Evolutionary conservation across 2,113 vertebrate genomes (phyloP).

Genomic region (Charadrius vociferus): DNA sequence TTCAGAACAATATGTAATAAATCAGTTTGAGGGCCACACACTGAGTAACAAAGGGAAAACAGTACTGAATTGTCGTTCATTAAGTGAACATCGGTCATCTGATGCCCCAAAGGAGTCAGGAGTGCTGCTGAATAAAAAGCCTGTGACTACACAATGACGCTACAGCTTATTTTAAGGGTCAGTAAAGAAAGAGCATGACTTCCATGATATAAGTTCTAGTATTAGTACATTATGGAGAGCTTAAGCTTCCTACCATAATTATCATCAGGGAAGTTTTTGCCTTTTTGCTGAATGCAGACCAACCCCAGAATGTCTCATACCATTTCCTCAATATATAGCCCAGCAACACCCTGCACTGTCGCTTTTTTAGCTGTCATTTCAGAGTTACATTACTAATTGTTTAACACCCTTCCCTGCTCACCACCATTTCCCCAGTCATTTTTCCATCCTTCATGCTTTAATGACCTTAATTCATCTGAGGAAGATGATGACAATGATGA

Average conservation of each 20-base stretch:
- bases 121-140: not conserved
- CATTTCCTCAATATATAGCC: not conserved
- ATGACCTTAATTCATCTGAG: not conserved
- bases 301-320: not conserved
- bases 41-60: not conserved
- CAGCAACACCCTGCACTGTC: not conserved
- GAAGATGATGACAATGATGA: not conserved
- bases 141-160: not conserved
- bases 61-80: not conserved
- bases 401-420: not conserved
- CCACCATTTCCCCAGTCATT: not conserved
- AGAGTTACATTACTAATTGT: not conserved
- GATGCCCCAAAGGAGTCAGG: not conserved
- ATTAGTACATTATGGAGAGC: not conserved
- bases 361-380: not conserved
- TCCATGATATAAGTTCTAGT: not conserved
- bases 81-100: not conserved
- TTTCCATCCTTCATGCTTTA: not conserved
- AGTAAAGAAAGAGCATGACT: not conserved
- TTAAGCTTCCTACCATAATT: not conserved
- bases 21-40: conserved; percentile 47
- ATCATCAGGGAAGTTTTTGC: not conserved
- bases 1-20: conserved; percentile 50
- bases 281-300: not conserved
- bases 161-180: not conserved